Conservation (phyloP, 2,797 vertebrate genomes). For the Anolis apletophallus region DNA sequence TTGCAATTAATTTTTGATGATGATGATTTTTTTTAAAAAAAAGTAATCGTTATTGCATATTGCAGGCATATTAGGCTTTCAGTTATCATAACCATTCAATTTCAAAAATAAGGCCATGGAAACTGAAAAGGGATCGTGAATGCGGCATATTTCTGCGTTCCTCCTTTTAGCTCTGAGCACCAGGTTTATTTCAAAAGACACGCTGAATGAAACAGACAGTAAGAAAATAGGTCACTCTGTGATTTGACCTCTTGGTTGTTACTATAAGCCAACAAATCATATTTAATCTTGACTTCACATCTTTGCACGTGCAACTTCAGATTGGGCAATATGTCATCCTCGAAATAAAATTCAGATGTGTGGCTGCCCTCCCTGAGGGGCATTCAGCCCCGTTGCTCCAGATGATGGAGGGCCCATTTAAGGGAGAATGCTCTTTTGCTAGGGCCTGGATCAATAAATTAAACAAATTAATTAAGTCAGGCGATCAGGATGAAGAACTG, state of each 20-base stretch:
- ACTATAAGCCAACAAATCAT: conserved; percentile 70
- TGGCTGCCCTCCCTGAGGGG: conserved; percentile 53
- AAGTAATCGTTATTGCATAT: not conserved
- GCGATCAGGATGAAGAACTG: conserved; percentile 74
- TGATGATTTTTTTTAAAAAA: not conserved
- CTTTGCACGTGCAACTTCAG: conserved; percentile 67
- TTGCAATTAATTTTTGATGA: not conserved
- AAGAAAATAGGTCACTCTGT: conserved; percentile 61
- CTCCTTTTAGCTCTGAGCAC: not conserved
- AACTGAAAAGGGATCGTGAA: conserved; percentile 4
- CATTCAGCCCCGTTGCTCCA: conserved; percentile 73
- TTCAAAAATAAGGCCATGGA: not conserved
- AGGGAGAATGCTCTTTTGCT: conserved; percentile 71
- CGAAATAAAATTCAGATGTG: conserved; percentile 76
- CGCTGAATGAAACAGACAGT: conserved; percentile 59
- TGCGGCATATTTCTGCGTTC: not conserved
- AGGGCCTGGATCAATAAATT: conserved; percentile 79
- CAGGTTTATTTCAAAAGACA: conserved; percentile 27
- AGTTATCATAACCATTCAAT: not conserved
- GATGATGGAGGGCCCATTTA: conserved; percentile 79
- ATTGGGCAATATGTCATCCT: conserved; percentile 67
- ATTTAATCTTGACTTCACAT: conserved; percentile 68
- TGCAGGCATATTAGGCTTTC: not conserved
- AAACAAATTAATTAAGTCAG: conserved; percentile 80
- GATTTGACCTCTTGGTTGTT: conserved; percentile 64